These are phyloP conservation scores for Phainopepla nitens DNA, from an alignment of 2,113 vertebrate species.

Conservation along the genomic window DNA sequence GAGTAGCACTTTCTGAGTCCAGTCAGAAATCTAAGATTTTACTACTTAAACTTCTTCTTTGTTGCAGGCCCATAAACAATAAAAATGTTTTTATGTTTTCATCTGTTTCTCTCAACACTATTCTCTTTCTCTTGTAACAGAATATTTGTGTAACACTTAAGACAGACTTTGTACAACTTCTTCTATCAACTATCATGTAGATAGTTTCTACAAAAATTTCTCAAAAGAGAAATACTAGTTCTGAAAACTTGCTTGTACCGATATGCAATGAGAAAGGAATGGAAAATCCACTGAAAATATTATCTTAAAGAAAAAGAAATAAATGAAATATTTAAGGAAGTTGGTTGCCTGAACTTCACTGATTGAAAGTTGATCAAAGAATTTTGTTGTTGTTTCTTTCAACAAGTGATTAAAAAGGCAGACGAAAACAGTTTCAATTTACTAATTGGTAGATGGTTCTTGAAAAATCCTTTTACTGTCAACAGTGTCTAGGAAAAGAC, in stretches of 20 bases:
- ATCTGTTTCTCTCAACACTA: neutral
- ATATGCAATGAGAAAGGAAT: neutral
- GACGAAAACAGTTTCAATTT: neutral
- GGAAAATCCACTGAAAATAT: neutral
- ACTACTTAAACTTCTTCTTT: neutral
- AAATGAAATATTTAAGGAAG: neutral
- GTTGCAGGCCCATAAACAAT: neutral
- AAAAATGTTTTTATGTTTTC: neutral
- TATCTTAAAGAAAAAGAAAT: neutral
- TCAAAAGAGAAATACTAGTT: neutral
- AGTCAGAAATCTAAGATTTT: neutral
- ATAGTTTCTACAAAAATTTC: too few relatives aligned
- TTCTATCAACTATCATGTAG: neutral
- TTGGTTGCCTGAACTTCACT: neutral
- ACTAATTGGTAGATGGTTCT: neutral
- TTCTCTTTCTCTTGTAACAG: neutral
- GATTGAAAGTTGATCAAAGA: neutral
- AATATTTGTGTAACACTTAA: neutral
- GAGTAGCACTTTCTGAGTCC: neutral
- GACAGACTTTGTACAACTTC: neutral
- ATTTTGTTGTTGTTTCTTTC: neutral
- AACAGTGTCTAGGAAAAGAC: neutral
- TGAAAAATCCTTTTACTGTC: neutral
- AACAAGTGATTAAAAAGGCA: neutral
- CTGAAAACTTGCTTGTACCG: neutral